Percentiles rank a stretch among this genome's conserved stretches.
Evolutionary conservation across 2,888 invertebrate species (phyloP).

Genomic region (Polydrusus tereticollis): DNA sequence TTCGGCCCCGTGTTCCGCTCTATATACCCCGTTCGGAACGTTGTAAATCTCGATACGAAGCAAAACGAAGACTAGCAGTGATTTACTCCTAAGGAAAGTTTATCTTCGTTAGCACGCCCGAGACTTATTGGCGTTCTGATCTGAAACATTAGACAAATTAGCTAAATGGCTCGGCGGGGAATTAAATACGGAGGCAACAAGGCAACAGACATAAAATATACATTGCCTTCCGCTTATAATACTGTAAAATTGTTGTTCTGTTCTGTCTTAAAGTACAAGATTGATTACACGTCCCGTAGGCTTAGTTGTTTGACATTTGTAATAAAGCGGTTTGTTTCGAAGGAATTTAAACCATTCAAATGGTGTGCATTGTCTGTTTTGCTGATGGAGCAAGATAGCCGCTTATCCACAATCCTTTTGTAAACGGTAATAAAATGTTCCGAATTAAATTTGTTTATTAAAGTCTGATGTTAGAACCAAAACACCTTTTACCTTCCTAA

Average conservation of each 20-base stretch:
- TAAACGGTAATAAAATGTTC: background rate
- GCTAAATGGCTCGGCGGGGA: conserved; percentile 47
- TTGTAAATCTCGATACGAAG: conserved; percentile 46
- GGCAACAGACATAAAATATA: conserved; percentile 46
- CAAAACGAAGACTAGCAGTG: conserved; percentile 44
- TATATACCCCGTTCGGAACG: conserved; percentile 44
- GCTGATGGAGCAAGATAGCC: background rate
- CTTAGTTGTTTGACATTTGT: conserved; percentile 6
- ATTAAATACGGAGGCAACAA: conserved; percentile 44
- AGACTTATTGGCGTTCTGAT: conserved; percentile 50
- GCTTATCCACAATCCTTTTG: background rate
- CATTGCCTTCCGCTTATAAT: conserved; percentile 27
- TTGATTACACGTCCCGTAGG: conserved; percentile 16
- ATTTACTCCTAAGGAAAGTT: conserved; percentile 48
- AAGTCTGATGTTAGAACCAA: no score
- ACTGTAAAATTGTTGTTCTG: conserved; percentile 24
- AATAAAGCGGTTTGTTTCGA: background rate
- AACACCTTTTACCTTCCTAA: no score
- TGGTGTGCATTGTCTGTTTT: background rate
- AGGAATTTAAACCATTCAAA: background rate
- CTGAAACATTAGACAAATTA: conserved; percentile 51
- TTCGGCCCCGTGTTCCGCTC: conserved; percentile 41
- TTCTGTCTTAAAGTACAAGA: conserved; percentile 20
- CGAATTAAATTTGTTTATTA: no score
- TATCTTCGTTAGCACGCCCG: conserved; percentile 50